Evolutionary conservation across 2,113 vertebrate genomes (phyloP), one percentile per base, ranked within the genome.

Genomic region (Spilogale gracilis): DNA sequence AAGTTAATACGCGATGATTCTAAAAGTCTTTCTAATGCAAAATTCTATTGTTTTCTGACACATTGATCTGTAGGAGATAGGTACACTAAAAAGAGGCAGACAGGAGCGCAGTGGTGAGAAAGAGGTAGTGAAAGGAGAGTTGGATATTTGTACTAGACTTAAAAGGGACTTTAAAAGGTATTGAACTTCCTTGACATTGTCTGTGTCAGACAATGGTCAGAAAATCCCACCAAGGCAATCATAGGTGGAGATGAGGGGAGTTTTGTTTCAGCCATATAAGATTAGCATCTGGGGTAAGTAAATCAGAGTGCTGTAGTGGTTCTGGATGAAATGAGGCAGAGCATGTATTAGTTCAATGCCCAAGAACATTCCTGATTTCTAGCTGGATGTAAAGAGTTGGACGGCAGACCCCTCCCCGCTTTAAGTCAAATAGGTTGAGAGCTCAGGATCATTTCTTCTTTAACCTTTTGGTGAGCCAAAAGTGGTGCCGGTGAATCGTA

Each of bases 1-100:
- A 92, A 65, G 80, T 32, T 76, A 25, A 50, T 84, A 27, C 7
- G 50, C 17, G 23, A 45, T 61, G 25, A 86, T 92, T 92, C 89
- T 13, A 27, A 91, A 81, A 78, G 69, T 38, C 50, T 96, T 82
- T 92, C 27, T 88, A 30, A 54, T 88, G 45, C 88, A 69, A 91
- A 95, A 56, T 61, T 67, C 16, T 58, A 3, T 58, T 84, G 43
- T 89, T 97, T 60, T 85, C 67, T 63, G 69, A 83, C n/a, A 11
- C 23, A 11, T 17, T 9, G 12, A n/a, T 81, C 43, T 76, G 6
- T 56, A 88, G 58, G 78, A 18, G 12, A 45, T 32, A 65, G 17
- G 12, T 45, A 16, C 50, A 92, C 79, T 76, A 69, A 88, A 92
- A 9, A 27, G 50, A 76, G 71, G 71, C 16, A 87, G 25, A 82